Evolutionary conservation across 2,888 invertebrate genomes (phyloP), one percentile per base, ranked within the genome.

Genomic region (Hemistola chrysoprasaria): DNA sequence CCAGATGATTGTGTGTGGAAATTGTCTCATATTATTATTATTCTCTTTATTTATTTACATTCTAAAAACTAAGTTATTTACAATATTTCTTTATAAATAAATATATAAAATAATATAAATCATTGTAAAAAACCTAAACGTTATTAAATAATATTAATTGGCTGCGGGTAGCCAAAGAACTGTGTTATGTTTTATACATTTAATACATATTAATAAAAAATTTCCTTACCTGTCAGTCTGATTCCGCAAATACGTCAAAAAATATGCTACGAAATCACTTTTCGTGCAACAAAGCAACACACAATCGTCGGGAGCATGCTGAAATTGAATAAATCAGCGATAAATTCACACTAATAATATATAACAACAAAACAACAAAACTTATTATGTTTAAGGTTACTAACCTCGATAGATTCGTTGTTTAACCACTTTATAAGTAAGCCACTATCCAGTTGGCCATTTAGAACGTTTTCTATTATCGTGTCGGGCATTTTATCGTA

Each of bases 251-350:
- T 85, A 90, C 11, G 90, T 86, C 45, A 92, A 65, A 64, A 90
- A 92, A 64, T 86, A 90, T n/a, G 90, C 75, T 21, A 90, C 90
- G 67, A 92, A 92, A 50, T 91, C 91, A 36, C 66, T 79, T 49
- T 68, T 76, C 47, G 72, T 79, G 50, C 81, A 85, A 57, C 82
- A 78, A 32, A 71, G 63, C 43, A 81, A 62, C 44, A 77, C 65
- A 59, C 77, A 79, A 46, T 84, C 82, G 8, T 83, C 82, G 26
- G 75, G 68, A 6, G 67, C 70, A 23, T 76, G 78, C 88, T 89
- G 65, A 61, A 84, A 78, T 30, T 10, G 28, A 24, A 41, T 47
- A 58, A 49, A 59, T 38, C 40, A 35, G 16, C 16, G 16, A 3
- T 16, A 55, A 37, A 39, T 48, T 39, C 34, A 55, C 55, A 48